Conservation (phyloP, 2,113 vertebrate species). For the Pachycephala philippinensis region DNA sequence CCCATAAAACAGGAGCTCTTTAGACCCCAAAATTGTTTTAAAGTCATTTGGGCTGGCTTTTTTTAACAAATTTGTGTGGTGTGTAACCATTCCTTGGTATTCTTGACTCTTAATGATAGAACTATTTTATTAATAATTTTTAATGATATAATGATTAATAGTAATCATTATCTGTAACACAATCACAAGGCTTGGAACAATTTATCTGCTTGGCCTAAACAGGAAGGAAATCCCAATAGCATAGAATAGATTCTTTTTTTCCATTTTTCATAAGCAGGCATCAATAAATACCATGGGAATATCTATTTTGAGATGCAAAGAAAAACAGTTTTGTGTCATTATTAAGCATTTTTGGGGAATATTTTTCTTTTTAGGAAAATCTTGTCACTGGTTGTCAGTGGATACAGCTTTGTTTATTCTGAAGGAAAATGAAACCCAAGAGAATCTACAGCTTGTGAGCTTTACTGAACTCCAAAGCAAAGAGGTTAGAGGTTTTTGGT, state of each 20-base stretch:
- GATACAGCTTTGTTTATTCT: constrained; percentile 85
- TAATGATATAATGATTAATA: not conserved
- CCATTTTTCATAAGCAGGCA: not conserved
- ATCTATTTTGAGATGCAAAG: not conserved
- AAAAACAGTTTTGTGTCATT: not conserved
- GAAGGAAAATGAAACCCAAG: constrained; percentile 76
- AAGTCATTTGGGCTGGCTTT: not conserved
- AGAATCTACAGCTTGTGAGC: constrained; percentile 76
- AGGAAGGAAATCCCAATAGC: not conserved
- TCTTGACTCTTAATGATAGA: not conserved
- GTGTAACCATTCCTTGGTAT: not conserved
- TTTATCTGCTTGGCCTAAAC: not conserved
- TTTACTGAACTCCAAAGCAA: constrained; percentile 85
- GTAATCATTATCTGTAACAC: not conserved
- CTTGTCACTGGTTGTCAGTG: constrained; percentile 80
- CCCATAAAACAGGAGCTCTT: not conserved
- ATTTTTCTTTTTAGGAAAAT: constrained; percentile 68
- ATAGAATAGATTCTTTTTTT: not conserved
- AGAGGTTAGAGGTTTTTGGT: constrained; percentile 71
- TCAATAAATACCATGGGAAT: not conserved
- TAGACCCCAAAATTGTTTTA: not conserved
- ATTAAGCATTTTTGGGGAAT: not conserved
- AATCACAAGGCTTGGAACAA: not conserved
- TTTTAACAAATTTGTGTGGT: not conserved
- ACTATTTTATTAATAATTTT: not conserved